Evolutionary conservation across 2,888 invertebrate genomes (phyloP).

Genomic region (Drosophila subquinaria): DNA sequence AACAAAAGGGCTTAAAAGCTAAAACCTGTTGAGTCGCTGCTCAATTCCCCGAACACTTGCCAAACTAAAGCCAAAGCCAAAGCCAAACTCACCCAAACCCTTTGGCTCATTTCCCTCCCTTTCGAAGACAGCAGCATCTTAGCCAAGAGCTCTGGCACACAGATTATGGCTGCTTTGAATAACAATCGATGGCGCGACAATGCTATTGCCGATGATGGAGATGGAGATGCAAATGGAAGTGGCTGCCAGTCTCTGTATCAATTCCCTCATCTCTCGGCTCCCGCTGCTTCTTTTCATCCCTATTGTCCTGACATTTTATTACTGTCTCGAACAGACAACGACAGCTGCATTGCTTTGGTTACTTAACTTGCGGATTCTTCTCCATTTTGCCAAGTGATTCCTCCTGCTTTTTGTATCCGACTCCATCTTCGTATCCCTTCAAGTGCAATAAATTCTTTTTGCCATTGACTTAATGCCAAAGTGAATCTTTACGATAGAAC

Average conservation of each 20-base stretch:
- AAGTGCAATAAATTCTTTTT: slow-evolving; percentile 61
- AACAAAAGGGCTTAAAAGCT: slow-evolving; percentile 82
- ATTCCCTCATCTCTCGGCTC: neutral
- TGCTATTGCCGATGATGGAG: slow-evolving; percentile 61
- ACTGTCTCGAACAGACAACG: slow-evolving; percentile 52
- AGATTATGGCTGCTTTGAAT: slow-evolving; percentile 79
- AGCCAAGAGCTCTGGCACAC: slow-evolving; percentile 55
- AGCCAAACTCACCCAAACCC: slow-evolving; percentile 37
- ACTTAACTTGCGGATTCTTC: slow-evolving; percentile 46
- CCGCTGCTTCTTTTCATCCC: neutral
- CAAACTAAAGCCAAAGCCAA: slow-evolving; percentile 70
- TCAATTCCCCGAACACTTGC: slow-evolving; percentile 85
- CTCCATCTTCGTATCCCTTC: slow-evolving; percentile 9
- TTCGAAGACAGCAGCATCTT: slow-evolving; percentile 21
- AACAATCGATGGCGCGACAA: slow-evolving; percentile 79
- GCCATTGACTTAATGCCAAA: slow-evolving; percentile 50
- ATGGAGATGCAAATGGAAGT: slow-evolving; percentile 55
- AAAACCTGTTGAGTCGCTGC: slow-evolving; percentile 85
- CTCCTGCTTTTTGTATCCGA: slow-evolving; percentile 13
- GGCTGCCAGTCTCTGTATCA: slow-evolving; percentile 26
- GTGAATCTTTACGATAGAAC: slow-evolving; percentile 57
- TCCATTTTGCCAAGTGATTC: slow-evolving; percentile 36
- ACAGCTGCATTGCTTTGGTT: slow-evolving; percentile 43
- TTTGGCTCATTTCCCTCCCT: slow-evolving; percentile 18
- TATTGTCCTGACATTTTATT: slow-evolving; percentile 71